Percentiles rank a stretch among this genome's conserved stretches.
Evolutionary conservation across 2,888 invertebrate genomes (phyloP).

Genomic region (Buathra laborator): DNA sequence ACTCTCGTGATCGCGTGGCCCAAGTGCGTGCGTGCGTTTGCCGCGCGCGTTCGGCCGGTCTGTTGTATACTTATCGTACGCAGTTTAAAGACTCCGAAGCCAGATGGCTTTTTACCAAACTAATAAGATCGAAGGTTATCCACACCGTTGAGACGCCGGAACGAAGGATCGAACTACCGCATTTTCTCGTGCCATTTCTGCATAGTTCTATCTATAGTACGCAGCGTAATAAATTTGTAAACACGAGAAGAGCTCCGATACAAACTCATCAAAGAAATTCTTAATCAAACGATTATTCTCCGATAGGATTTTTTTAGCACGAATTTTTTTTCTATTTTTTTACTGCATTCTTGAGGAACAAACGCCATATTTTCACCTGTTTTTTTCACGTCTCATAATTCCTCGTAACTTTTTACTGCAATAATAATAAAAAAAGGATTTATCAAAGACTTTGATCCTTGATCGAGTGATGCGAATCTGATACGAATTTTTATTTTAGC

Average conservation of each 20-base stretch:
- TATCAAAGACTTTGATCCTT: too few species aligned
- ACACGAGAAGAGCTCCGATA: not conserved
- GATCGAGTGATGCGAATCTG: too few species aligned
- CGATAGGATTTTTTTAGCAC: not conserved
- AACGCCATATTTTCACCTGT: too few species aligned
- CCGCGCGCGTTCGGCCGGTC: not conserved
- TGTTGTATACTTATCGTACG: conserved; percentile 26
- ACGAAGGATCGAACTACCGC: conserved; percentile 35
- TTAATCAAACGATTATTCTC: not conserved
- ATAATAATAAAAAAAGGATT: too few species aligned
- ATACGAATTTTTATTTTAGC: too few species aligned
- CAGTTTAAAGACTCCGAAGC: conserved; percentile 23
- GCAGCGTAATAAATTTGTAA: not conserved
- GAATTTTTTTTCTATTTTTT: too few species aligned
- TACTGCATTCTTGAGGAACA: too few species aligned
- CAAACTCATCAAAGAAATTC: not conserved
- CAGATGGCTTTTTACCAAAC: conserved; percentile 60
- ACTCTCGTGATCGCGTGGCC: not conserved
- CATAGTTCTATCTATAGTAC: not conserved
- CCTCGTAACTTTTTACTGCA: too few species aligned
- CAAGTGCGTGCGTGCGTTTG: not conserved
- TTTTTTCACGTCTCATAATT: too few species aligned
- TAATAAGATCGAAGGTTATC: conserved; percentile 65
- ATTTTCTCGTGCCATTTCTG: conserved; percentile 17
- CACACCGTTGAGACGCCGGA: not conserved